phyloP scores from a whole-genome alignment of 64 coral and sea anemone genomes.

The Actinia equina region DNA sequence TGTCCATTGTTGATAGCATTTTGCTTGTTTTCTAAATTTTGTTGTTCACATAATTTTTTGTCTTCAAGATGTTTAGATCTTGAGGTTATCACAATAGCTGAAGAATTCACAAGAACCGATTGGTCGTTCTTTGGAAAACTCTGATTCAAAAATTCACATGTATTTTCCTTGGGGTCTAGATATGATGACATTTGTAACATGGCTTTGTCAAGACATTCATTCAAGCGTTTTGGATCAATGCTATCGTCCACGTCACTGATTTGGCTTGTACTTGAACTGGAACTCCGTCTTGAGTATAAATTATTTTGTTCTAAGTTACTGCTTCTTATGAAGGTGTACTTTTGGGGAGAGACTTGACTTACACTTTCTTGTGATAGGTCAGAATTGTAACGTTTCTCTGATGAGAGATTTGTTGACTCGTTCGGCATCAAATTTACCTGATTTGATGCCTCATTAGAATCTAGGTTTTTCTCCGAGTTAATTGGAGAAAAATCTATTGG shows the following conservation, averaged over 20 bases:
- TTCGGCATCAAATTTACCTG: background rate
- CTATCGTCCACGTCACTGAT: conserved; percentile 45
- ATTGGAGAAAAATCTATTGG: background rate
- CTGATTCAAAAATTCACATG: background rate
- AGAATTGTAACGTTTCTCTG: background rate
- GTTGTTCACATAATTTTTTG: background rate
- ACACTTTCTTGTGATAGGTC: background rate
- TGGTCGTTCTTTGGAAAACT: background rate
- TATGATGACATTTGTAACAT: conserved; percentile 80
- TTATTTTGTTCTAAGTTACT: background rate
- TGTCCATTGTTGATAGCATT: background rate
- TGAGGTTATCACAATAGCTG: too few species aligned
- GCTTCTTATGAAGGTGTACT: background rate
- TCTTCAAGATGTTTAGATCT: background rate
- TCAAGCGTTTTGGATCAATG: conserved; percentile 55
- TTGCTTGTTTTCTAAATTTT: background rate
- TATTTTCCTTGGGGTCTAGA: conserved; percentile 48
- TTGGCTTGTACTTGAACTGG: background rate
- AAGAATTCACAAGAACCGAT: background rate
- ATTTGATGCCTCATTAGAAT: background rate
- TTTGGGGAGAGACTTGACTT: background rate
- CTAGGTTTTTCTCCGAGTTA: background rate
- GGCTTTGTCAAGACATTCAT: conserved; percentile 84
- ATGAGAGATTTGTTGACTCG: background rate
- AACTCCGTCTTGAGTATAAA: background rate